Evolutionary conservation across 2,888 invertebrate species (phyloP).

Genomic region (Sipha maydis): DNA sequence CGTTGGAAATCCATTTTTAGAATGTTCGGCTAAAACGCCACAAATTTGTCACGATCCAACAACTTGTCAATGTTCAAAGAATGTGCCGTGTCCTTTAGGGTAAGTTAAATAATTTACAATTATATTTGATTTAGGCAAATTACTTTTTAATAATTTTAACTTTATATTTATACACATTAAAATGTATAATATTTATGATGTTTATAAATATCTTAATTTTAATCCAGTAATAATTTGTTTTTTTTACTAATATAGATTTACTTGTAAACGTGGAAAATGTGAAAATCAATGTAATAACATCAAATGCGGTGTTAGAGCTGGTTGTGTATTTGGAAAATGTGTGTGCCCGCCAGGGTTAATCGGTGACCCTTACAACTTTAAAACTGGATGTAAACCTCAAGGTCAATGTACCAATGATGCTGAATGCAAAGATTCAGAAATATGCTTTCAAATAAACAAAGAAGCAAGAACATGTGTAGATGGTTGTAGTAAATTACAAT

Average conservation of each 20-base stretch:
- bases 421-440: conserved; percentile 84
- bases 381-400: conserved; percentile 77
- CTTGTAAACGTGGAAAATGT: conserved; percentile 72
- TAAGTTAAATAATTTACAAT: conserved; percentile 61
- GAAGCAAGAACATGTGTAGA: conserved; percentile 85
- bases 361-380: conserved; percentile 77
- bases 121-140: neutral
- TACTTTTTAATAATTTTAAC: neutral
- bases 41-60: conserved; percentile 77
- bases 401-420: conserved; percentile 84
- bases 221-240: neutral
- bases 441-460: conserved; percentile 86
- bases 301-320: conserved; percentile 70
- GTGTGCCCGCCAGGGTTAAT: conserved; percentile 72
- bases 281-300: conserved; percentile 73
- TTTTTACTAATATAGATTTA: conserved; percentile 67
- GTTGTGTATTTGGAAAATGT: conserved; percentile 72
- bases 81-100: conserved; percentile 80
- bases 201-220: neutral
- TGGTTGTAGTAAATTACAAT: conserved; percentile 86
- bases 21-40: conserved; percentile 79
- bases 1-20: conserved; percentile 70
- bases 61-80: conserved; percentile 77
- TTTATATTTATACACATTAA: neutral
- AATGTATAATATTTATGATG: too few relatives aligned